phyloP scores from a whole-genome alignment of 2,113 vertebrate species.

The Pachyramphus minor region DNA sequence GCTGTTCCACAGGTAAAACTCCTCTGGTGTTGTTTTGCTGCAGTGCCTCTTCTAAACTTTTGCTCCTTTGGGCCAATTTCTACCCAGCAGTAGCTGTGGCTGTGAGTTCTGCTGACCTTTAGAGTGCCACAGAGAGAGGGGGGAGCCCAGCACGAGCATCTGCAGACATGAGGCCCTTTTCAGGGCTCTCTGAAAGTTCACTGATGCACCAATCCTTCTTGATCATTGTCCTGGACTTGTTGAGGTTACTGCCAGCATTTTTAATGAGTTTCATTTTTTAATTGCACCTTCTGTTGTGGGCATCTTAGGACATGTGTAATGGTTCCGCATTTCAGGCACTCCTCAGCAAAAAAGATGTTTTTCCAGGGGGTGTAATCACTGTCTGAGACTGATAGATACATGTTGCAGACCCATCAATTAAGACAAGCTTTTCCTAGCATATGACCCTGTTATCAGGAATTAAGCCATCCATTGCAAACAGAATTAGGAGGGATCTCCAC shows the following conservation, averaged over 20 bases:
- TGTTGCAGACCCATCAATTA: constrained; percentile 18
- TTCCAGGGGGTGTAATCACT: constrained; percentile 47
- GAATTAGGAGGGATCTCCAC: constrained; percentile 21
- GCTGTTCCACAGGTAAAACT: not conserved
- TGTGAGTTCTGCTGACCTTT: not conserved
- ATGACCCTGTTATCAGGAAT: constrained; percentile 32
- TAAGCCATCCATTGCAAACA: not conserved
- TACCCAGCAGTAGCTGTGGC: not conserved
- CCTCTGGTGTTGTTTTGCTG: not conserved
- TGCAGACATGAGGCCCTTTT: not conserved
- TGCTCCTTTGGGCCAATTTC: not conserved
- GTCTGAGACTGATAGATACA: constrained; percentile 10
- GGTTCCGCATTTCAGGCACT: not conserved
- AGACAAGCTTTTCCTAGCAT: not conserved
- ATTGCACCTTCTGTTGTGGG: constrained; percentile 5
- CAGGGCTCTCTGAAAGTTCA: not conserved
- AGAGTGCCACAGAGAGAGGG: not conserved
- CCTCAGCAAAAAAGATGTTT: constrained; percentile 29
- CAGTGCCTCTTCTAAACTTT: not conserved
- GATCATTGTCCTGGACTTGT: not conserved
- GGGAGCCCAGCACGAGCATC: not conserved
- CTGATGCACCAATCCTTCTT: not conserved
- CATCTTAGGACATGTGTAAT: constrained; percentile 16
- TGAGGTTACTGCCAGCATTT: constrained; percentile 23
- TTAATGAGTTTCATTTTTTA: constrained; percentile 42